Base-by-base conservation (phyloP, 2,888 invertebrate species). In the Heliconius erato region DNA sequence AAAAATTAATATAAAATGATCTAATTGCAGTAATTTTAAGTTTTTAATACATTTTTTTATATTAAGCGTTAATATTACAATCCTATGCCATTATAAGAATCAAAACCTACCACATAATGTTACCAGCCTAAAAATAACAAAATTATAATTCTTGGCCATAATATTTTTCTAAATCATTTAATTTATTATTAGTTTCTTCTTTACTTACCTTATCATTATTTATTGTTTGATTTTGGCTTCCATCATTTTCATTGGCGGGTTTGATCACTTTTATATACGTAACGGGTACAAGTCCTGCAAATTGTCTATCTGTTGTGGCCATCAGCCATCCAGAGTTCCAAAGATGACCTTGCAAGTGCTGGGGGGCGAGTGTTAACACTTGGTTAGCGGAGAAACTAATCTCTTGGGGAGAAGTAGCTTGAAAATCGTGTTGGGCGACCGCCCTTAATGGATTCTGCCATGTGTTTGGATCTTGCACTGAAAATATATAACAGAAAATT, bases 331-430 rank as follows among this genome's bases (percentile, higher is more conserved):
- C 97, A 0, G 97, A 96, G 90, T 97, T 97, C 89, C 97, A 96
- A 5, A 97, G 92, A 19, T 96, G 88, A 87, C 97, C 97, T 93
- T 99, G 99, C 40, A 98, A 95, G 86, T 98, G 97, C 90, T 97
- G 96, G 0, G 99, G 99, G 0, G 99, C 99, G 16, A 99, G 94
- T 81, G 97, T 96, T 11, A 99, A 93, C 63, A 97, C 96, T 89
- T 99, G 98, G 85, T 98, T 98, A 80, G 97, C 96, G 85, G 96
- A 95, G 89, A 99, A 96, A 85, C 97, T 97, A 54, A 99, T 91
- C 92, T 99, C 99, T 84, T 98, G 97, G 0, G 97, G 96, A 23
- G 96, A 96, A 2, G 97, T 96, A 0, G 97, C 98, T 80, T 96
- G 96, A 93, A 98, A 99, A 90, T 98, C 97, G 92, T 97, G 98